phyloP scores from a whole-genome alignment of 2,888 invertebrate genomes.

The Autographa pulchrina region DNA sequence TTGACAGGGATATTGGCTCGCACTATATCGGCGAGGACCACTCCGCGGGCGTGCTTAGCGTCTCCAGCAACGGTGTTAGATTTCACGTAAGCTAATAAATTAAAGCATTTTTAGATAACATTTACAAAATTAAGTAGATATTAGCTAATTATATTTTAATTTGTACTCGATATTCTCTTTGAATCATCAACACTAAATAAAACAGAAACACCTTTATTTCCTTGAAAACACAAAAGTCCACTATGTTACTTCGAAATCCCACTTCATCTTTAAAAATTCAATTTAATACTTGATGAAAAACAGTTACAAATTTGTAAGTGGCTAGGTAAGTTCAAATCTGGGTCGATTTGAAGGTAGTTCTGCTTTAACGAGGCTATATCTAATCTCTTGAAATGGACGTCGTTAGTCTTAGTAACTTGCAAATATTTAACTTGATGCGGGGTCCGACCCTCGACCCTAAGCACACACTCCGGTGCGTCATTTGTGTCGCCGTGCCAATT shows the following conservation, averaged over 20 bases:
- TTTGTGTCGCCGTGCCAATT: conserved; percentile 34
- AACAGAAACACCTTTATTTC: no score
- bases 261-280: not conserved
- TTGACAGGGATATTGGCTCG: conserved; percentile 97
- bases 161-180: not conserved
- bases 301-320: not conserved
- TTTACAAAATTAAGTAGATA: not conserved
- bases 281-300: not conserved
- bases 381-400: not conserved
- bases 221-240: no score
- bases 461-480: conserved; percentile 15
- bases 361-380: conserved; percentile 1
- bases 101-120: not conserved
- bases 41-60: conserved; percentile 93
- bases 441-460: not conserved
- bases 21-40: conserved; percentile 96
- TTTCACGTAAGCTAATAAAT: conserved; percentile 93
- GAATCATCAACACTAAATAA: not conserved
- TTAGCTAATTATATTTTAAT: not conserved
- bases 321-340: not conserved
- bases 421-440: conserved; percentile 1
- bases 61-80: conserved; percentile 95
- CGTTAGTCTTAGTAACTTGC: conserved; percentile 6
- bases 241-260: no score
- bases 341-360: not conserved